Conservation (phyloP, 2,797 vertebrate genomes). For the Melanogrammus aeglefinus region DNA sequence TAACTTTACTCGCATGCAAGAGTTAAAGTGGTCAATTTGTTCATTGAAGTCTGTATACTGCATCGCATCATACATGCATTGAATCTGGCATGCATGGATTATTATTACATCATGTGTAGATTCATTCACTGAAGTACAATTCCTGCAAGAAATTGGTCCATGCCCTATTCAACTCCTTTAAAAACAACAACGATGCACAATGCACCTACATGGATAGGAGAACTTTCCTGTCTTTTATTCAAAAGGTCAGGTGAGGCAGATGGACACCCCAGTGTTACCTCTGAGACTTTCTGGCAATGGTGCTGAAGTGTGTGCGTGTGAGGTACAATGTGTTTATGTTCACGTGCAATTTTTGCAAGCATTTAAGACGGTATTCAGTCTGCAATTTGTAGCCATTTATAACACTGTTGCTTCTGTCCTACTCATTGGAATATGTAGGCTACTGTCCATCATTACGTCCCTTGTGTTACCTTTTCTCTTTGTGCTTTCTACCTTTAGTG, state of each 20-base stretch:
- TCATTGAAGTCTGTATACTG: background rate
- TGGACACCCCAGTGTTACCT: slow-evolving; percentile 31
- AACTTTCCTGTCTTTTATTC: slow-evolving; percentile 51
- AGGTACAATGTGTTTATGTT: no score
- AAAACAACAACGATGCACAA: slow-evolving; percentile 18
- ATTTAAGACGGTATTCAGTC: no score
- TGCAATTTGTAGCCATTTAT: no score
- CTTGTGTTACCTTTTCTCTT: no score
- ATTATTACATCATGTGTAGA: background rate
- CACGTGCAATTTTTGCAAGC: no score
- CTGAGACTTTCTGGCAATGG: no score
- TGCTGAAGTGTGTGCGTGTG: no score
- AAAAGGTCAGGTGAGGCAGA: slow-evolving; percentile 46
- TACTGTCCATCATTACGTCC: no score
- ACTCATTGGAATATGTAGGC: no score
- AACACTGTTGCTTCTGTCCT: no score
- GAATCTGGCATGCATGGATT: background rate
- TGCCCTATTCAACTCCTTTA: slow-evolving; percentile 13
- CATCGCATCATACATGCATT: background rate
- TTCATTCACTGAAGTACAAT: background rate
- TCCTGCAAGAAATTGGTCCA: background rate
- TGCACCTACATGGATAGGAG: slow-evolving; percentile 25
- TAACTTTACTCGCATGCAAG: background rate
- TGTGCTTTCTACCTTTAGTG: no score
- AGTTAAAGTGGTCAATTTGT: background rate